Evolutionary conservation across 2,888 invertebrate species (phyloP).

Genomic region (Apamea monoglypha): DNA sequence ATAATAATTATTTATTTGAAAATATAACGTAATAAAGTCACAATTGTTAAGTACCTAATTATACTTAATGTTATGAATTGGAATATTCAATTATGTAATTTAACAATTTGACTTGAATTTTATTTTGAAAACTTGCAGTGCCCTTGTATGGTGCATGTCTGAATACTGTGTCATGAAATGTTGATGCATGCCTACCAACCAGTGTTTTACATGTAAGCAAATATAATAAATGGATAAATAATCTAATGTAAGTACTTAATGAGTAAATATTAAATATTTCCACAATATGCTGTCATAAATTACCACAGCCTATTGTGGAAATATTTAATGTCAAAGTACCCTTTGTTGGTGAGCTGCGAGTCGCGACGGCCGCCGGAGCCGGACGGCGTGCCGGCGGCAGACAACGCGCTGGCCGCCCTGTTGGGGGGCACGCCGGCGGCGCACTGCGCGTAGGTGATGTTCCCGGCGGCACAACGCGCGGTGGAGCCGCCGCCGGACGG

Average conservation of each 20-base stretch:
- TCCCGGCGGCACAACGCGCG: conserved; percentile 5
- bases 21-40: neutral
- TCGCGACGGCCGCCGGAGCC: conserved; percentile 74
- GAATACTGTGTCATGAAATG: neutral
- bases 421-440: conserved; percentile 53
- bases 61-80: neutral
- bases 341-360: conserved; percentile 91
- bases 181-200: neutral
- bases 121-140: neutral
- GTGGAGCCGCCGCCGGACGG: conserved; percentile 62
- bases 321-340: conserved; percentile 94
- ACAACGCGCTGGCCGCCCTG: conserved; percentile 47
- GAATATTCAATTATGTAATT: neutral
- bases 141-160: neutral
- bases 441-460: conserved; percentile 6
- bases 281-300: neutral
- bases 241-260: neutral
- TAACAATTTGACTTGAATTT: neutral
- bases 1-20: neutral
- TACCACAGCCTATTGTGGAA: conserved; percentile 95
- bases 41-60: neutral
- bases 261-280: neutral
- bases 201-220: neutral
- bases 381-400: conserved; percentile 49
- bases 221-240: neutral